Evolutionary conservation across 2,113 vertebrate species (phyloP).

Genomic region (Globicephala melas): DNA sequence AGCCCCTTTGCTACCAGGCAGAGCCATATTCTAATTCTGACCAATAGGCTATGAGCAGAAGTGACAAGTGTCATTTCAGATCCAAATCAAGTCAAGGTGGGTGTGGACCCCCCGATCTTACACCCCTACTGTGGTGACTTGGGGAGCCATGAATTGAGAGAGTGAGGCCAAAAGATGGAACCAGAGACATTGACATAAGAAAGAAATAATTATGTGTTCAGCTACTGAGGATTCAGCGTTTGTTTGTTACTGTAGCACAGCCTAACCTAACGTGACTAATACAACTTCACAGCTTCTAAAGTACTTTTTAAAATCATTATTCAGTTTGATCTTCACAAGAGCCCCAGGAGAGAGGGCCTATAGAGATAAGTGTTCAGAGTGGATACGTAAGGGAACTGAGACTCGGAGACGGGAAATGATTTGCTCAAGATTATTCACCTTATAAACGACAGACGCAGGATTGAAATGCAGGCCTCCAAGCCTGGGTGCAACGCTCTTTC

Average conservation of each 20-base stretch:
- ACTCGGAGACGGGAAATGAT: neutral
- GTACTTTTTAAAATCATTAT: neutral
- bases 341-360: neutral
- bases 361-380: neutral
- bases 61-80: neutral
- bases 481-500: rapidly evolving
- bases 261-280: neutral
- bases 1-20: too few species aligned
- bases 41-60: neutral
- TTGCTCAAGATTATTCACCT: neutral
- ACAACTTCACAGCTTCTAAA: neutral
- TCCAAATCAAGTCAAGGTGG: neutral
- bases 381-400: neutral
- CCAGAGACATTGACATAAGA: neutral
- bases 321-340: neutral
- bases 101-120: neutral
- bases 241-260: neutral
- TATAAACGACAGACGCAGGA: rapidly evolving
- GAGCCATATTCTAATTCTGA: neutral
- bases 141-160: neutral
- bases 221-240: neutral
- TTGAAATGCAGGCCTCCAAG: neutral
- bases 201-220: neutral
- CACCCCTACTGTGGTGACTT: neutral
- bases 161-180: neutral